phyloP scores from a whole-genome alignment of 2,888 invertebrate species.

The Lydus trimaculatus region DNA sequence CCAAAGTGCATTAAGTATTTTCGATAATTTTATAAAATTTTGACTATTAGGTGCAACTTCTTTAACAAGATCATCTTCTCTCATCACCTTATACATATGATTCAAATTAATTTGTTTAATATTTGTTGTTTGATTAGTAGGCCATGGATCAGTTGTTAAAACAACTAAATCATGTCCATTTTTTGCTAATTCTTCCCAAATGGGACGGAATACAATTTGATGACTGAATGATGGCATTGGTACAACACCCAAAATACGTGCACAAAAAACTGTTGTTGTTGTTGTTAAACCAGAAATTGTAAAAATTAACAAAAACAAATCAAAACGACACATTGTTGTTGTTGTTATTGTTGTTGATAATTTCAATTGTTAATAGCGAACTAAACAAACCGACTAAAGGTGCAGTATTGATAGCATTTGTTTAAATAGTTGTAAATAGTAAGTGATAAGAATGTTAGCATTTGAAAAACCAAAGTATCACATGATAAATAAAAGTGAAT shows the following conservation, averaged over 20 bases:
- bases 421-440: no score
- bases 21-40: background rate
- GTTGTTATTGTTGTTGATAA: background rate
- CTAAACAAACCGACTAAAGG: no score
- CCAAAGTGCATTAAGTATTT: conserved; percentile 17
- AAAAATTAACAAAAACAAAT: background rate
- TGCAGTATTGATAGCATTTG: no score
- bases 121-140: conserved; percentile 18
- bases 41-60: background rate
- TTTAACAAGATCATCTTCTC: background rate
- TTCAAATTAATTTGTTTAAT: conserved; percentile 34
- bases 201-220: conserved; percentile 41
- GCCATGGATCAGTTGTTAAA: conserved; percentile 39
- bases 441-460: no score
- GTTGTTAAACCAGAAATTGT: background rate
- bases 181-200: conserved; percentile 42
- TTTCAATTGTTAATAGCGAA: no score
- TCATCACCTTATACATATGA: conserved; percentile 26
- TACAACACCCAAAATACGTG: conserved; percentile 40
- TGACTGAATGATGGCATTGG: conserved; percentile 43
- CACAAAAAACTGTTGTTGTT: conserved; percentile 13
- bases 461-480: no score
- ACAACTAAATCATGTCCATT: conserved; percentile 44
- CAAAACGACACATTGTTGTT: background rate
- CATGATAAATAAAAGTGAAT: no score